Conservation (phyloP, 2,113 vertebrate genomes). For the Melanerpes aurifrons region DNA sequence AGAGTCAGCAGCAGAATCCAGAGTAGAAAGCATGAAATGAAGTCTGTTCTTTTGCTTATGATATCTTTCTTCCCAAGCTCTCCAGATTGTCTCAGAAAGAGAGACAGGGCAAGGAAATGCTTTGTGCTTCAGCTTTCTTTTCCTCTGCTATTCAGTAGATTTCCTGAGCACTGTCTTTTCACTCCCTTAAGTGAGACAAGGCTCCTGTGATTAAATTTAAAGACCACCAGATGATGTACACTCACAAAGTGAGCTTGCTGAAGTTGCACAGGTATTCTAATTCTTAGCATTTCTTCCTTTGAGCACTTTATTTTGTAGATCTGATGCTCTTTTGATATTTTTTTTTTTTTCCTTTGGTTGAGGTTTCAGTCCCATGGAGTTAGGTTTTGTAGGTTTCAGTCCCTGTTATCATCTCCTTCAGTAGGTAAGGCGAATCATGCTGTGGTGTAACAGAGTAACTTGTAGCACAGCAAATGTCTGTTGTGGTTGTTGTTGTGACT, state of each 20-base stretch:
- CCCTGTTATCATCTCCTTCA: neutral
- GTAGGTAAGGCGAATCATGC: neutral
- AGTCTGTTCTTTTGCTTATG: neutral
- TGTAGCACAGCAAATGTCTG: neutral
- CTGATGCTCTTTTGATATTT: neutral
- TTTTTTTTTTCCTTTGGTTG: neutral
- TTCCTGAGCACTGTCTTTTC: neutral
- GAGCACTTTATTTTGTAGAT: neutral
- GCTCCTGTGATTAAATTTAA: neutral
- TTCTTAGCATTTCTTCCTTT: neutral
- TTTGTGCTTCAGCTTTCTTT: neutral
- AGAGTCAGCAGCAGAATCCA: neutral
- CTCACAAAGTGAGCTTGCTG: neutral
- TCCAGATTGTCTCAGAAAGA: neutral
- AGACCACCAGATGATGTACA: neutral
- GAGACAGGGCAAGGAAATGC: neutral
- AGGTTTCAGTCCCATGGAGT: neutral
- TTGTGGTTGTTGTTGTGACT: constrained; percentile 14
- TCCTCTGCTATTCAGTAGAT: neutral
- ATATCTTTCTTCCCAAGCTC: neutral
- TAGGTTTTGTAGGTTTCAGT: too few species aligned
- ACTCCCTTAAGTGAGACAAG: neutral
- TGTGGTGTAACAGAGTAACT: neutral
- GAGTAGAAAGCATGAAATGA: neutral
- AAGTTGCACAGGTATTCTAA: neutral